Percentiles rank a stretch among this genome's conserved stretches.
phyloP scores from a whole-genome alignment of 2,888 invertebrate species.

The Abscondita cerata region DNA sequence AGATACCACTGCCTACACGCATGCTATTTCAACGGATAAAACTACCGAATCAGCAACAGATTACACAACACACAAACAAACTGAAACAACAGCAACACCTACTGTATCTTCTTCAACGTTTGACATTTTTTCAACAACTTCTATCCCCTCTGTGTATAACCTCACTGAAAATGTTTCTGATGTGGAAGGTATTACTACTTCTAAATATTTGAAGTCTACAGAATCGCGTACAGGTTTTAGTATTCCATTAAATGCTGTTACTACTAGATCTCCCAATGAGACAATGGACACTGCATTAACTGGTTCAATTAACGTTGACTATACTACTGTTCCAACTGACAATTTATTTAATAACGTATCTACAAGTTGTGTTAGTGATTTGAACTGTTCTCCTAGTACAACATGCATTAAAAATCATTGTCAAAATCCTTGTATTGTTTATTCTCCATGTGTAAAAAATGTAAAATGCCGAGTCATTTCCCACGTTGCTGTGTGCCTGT shows the following conservation, averaged over 20 bases:
- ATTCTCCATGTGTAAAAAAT: slow-evolving; percentile 57
- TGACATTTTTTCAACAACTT: no score
- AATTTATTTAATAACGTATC: no score
- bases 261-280: not conserved
- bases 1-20: no score
- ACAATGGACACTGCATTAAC: not conserved
- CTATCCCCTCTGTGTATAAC: no score
- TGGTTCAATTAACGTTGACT: not conserved
- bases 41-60: no score
- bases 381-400: slow-evolving; percentile 58
- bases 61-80: not conserved
- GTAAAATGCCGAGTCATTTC: slow-evolving; percentile 61
- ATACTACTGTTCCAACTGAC: not conserved
- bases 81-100: not conserved
- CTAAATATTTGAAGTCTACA: slow-evolving; percentile 1
- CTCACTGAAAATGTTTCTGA: not conserved
- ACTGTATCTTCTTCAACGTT: no score
- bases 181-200: not conserved
- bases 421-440: slow-evolving; percentile 61
- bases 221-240: slow-evolving; percentile 13
- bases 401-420: slow-evolving; percentile 62
- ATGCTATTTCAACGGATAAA: no score
- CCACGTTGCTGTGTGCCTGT: slow-evolving; percentile 66
- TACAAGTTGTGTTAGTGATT: slow-evolving; percentile 12
- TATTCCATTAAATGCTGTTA: slow-evolving; percentile 3